A percentile compares a stretch with the other conserved stretches of the same genome.
Conservation (phyloP, 2,888 invertebrate genomes). For the Sinopyrophorus schimmeli region DNA sequence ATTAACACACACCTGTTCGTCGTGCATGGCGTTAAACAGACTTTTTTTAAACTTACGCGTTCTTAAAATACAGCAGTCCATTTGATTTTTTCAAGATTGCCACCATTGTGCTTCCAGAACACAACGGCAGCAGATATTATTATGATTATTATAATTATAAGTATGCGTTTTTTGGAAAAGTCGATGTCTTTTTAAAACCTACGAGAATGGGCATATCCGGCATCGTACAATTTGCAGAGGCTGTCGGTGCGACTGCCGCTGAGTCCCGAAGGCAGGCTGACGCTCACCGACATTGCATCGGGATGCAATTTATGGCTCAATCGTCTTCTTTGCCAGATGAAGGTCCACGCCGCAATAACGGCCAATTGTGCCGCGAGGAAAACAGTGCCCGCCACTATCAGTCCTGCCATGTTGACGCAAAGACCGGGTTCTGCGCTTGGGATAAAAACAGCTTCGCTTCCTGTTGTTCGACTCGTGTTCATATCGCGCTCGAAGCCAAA, state of each 20-base stretch:
- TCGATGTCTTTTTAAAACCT: constrained; percentile 44
- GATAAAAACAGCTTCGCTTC: constrained; percentile 73
- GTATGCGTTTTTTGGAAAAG: constrained; percentile 23
- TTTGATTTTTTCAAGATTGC: not conserved
- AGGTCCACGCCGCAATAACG: constrained; percentile 86
- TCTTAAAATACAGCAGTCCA: not conserved
- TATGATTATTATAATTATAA: too few relatives aligned
- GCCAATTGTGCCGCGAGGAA: constrained; percentile 86
- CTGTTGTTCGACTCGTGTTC: constrained; percentile 60
- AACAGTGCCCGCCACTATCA: constrained; percentile 82
- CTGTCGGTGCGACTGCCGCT: constrained; percentile 66
- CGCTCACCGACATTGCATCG: constrained; percentile 63
- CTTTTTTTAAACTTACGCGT: constrained; percentile 2
- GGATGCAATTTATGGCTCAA: constrained; percentile 59
- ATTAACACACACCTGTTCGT: constrained; percentile 36
- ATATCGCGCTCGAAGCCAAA: constrained; percentile 79
- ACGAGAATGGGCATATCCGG: constrained; percentile 77
- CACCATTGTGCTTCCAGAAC: too few relatives aligned
- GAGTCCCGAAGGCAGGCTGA: constrained; percentile 66
- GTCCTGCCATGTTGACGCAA: constrained; percentile 78
- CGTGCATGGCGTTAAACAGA: constrained; percentile 18
- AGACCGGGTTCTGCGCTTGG: constrained; percentile 64
- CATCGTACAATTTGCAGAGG: constrained; percentile 86
- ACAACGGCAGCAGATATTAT: too few relatives aligned
- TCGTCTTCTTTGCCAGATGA: constrained; percentile 81